Evolutionary conservation across 2,797 vertebrate genomes (phyloP), one percentile per base, ranked within the genome.

Genomic region (Paramormyrops hopkinsi): DNA sequence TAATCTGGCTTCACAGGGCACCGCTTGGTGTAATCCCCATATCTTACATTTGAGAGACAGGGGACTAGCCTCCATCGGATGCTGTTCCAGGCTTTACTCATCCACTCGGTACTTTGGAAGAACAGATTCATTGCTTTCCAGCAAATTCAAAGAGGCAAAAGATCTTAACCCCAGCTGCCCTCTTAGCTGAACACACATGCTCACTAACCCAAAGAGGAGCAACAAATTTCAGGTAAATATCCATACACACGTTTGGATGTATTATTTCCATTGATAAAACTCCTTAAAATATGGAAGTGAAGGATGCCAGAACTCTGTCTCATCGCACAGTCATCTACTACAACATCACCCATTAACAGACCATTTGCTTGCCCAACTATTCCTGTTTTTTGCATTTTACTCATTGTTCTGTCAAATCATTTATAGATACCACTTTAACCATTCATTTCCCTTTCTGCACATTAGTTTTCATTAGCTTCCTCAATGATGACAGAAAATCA

Each of bases 401-500:
- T 65, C 46, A 50, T 86, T 88, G 89, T 92, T 92, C 92, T 91
- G 91, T 92, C 86, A 89, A 91, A 93, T 93, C 93, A 92, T 88
- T 88, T 88, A 88, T 48, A 88, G 54, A 94, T 93, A 93, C 88
- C 69, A 90, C 89, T 92, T 92, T 91, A 93, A 91, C 92, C 92
- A 93, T 91, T 93, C 88, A 93, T 94, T 94, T 95, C 91, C 91
- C 87, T 90, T 89, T 92, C 92, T 92, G 91, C 92, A 89, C 93
- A 95, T 96, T 95, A 92, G 87, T 96, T 95, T 96, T 95, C 93
- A 95, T 96, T 95, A 95, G 92, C 93, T 92, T 92, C 91, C 91
- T 89, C 92, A 92, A 83, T 46, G 90, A 76, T 95, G 95, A 95
- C 95, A 95, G 88, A 92, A 94, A 94, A 95, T 95, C 94, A 96